Conservation (phyloP, 2,888 invertebrate species). For the Perithous albicinctus region DNA sequence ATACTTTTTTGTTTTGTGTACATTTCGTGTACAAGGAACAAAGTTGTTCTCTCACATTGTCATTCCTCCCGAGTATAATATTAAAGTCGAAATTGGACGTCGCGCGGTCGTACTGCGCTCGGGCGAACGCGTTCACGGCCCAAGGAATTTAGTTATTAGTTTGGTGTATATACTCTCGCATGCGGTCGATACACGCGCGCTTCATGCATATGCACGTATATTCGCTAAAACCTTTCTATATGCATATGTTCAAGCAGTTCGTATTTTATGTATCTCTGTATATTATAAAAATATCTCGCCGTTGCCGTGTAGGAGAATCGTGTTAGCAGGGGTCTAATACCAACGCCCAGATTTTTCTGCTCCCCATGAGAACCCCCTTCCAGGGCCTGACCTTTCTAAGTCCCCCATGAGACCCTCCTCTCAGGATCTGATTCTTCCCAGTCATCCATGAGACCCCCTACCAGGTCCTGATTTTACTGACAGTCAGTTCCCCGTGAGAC, state of each 20-base stretch:
- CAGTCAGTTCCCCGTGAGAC: too few species aligned
- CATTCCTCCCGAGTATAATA: slow-evolving; percentile 29
- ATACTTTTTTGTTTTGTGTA: neutral
- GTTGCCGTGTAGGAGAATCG: too few species aligned
- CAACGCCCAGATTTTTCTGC: too few species aligned
- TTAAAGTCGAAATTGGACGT: slow-evolving; percentile 55
- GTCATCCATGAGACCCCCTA: too few species aligned
- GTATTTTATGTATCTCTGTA: neutral
- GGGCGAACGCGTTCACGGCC: slow-evolving; percentile 28
- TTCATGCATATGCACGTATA: slow-evolving; percentile 41
- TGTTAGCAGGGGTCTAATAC: too few species aligned
- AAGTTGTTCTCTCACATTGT: slow-evolving; percentile 24
- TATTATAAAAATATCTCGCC: too few species aligned
- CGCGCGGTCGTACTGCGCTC: slow-evolving; percentile 20
- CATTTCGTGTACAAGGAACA: neutral
- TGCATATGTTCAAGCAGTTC: slow-evolving; percentile 1
- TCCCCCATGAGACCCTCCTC: too few species aligned
- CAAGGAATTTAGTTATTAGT: slow-evolving; percentile 80
- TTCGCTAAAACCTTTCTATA: slow-evolving; percentile 14
- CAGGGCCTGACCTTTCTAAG: too few species aligned
- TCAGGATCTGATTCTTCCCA: too few species aligned
- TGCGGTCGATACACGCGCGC: slow-evolving; percentile 19
- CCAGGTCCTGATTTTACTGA: too few species aligned
- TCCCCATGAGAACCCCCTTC: too few species aligned
- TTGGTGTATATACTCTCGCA: slow-evolving; percentile 37